Percentiles rank a stretch among this genome's conserved stretches.
Evolutionary conservation across 2,113 vertebrate species (phyloP).

Genomic region (Dendropsophus ebraccatus): DNA sequence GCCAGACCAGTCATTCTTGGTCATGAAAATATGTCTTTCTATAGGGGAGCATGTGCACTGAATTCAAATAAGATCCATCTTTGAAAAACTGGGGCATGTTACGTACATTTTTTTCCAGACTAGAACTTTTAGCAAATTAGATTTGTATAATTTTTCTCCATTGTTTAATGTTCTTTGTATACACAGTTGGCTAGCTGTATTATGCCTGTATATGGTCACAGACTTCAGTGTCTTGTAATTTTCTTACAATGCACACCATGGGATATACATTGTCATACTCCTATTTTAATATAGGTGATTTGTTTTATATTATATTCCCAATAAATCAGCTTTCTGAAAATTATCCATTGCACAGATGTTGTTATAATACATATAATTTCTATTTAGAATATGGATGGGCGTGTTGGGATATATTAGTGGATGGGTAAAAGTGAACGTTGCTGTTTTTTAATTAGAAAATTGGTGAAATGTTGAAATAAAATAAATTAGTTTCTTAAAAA

Average conservation of each 20-base stretch:
- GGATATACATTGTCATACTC: neutral
- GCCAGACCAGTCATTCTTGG: neutral
- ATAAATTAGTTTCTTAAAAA: conserved; percentile 36
- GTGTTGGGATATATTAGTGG: conserved; percentile 36
- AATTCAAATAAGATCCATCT: neutral
- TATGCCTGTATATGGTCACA: neutral
- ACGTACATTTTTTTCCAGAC: neutral
- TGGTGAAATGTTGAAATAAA: conserved; percentile 38
- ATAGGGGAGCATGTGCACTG: too few relatives aligned
- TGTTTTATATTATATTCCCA: neutral
- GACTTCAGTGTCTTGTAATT: neutral
- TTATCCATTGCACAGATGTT: conserved; percentile 41
- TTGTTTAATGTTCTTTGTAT: neutral
- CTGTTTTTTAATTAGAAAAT: conserved; percentile 47
- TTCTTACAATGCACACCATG: neutral
- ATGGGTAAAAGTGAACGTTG: conserved; percentile 29
- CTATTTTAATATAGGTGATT: conserved; percentile 41
- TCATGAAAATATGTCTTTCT: too few relatives aligned
- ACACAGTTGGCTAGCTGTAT: neutral
- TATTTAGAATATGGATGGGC: conserved; percentile 37
- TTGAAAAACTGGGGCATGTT: neutral
- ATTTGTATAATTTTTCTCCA: neutral
- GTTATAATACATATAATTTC: conserved; percentile 35
- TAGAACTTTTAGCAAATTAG: neutral
- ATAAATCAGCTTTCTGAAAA: conserved; percentile 13